Evolutionary conservation across 2,113 vertebrate species (phyloP).

Genomic region (Malurus melanocephalus): DNA sequence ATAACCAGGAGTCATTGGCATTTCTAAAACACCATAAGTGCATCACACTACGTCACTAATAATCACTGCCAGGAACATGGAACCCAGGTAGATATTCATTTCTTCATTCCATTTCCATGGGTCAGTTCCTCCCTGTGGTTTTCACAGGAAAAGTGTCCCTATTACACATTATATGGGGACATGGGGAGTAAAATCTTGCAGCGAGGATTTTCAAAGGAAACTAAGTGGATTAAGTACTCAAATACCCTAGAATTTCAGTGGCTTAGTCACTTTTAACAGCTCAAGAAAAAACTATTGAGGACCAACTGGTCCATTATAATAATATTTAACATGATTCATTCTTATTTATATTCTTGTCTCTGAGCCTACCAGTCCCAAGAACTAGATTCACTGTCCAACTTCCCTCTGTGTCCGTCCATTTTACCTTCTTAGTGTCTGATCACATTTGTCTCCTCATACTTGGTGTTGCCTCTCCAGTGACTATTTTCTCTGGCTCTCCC

Average conservation of each 20-base stretch:
- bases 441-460: background rate
- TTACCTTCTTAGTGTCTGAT: background rate
- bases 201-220: background rate
- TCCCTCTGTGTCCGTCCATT: background rate
- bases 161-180: background rate
- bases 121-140: background rate
- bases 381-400: background rate
- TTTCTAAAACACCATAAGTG: background rate
- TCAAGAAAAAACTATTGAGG: background rate
- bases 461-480: background rate
- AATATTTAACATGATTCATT: background rate
- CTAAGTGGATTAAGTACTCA: background rate
- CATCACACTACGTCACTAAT: background rate
- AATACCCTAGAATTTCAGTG: background rate
- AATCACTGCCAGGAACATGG: background rate
- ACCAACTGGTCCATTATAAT: background rate
- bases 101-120: background rate
- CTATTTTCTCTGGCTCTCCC: background rate
- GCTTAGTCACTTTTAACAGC: constrained; percentile 8
- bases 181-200: background rate
- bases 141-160: background rate
- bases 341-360: background rate
- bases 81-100: background rate
- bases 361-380: background rate
- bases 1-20: background rate